Percentiles rank a stretch among this genome's conserved stretches.
phyloP scores from a whole-genome alignment of 2,797 vertebrate species.

The Peromyscus melanophrys region DNA sequence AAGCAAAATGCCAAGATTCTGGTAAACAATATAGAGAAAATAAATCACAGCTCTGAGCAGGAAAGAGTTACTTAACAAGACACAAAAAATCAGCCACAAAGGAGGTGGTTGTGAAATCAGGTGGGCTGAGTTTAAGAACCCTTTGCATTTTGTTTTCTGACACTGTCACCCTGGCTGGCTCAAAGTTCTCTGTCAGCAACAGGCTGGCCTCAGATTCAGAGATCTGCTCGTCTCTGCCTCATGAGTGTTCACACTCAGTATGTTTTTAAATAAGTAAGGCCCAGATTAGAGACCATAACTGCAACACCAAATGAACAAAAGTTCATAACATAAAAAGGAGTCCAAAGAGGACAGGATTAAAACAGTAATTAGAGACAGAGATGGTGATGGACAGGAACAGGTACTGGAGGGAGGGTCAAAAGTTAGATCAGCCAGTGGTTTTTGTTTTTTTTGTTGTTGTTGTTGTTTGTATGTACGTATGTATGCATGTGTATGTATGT shows the following conservation, averaged over 20 bases:
- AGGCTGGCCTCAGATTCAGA: not conserved
- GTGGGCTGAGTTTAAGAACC: not conserved
- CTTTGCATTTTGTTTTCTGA: not conserved
- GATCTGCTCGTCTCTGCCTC: not conserved
- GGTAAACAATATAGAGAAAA: not conserved
- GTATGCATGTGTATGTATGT: not conserved
- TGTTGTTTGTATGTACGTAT: not conserved
- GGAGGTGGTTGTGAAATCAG: not conserved
- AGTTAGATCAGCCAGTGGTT: not conserved
- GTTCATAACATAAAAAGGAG: not conserved
- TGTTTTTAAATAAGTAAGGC: not conserved
- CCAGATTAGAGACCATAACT: not conserved
- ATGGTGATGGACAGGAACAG: not conserved
- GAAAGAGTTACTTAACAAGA: not conserved
- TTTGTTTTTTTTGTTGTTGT: not conserved
- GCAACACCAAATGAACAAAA: not conserved
- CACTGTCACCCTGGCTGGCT: not conserved
- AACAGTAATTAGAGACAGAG: not conserved
- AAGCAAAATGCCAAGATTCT: conserved; percentile 1
- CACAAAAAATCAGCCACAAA: not conserved
- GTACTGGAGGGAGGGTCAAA: not conserved
- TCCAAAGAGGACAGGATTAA: not conserved
- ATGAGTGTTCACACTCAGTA: not conserved
- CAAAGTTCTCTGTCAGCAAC: not conserved
- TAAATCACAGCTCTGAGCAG: not conserved